phyloP scores from a whole-genome alignment of 2,113 vertebrate species.

The Bombycilla garrulus region DNA sequence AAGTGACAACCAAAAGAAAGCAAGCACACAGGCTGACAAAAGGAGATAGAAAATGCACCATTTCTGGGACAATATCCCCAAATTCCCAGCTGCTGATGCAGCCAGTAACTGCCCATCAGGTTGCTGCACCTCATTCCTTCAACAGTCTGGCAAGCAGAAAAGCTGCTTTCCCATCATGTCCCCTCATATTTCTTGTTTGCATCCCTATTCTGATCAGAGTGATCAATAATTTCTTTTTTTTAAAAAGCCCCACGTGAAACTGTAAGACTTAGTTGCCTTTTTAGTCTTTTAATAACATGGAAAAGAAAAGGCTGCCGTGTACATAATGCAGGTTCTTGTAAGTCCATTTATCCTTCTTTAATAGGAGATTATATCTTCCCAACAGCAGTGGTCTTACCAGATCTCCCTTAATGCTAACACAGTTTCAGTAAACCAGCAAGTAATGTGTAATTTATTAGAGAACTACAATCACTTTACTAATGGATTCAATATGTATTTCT shows the following conservation, averaged over 20 bases:
- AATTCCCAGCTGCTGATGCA: not conserved
- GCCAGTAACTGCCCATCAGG: not conserved
- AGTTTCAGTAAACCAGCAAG: slow-evolving; percentile 1
- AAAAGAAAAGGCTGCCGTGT: not conserved
- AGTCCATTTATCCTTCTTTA: not conserved
- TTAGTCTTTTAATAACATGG: not conserved
- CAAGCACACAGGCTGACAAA: not conserved
- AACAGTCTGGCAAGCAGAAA: not conserved
- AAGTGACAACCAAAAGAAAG: not conserved
- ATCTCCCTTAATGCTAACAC: slow-evolving; percentile 19
- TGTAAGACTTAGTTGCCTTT: not conserved
- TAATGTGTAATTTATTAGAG: slow-evolving; percentile 61
- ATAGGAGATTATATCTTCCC: slow-evolving; percentile 7
- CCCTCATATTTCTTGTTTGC: not conserved
- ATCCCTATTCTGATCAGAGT: not conserved
- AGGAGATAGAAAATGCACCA: not conserved
- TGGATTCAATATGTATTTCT: not conserved
- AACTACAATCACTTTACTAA: slow-evolving; percentile 8
- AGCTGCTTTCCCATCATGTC: not conserved
- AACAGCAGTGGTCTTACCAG: not conserved
- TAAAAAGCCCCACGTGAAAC: not conserved
- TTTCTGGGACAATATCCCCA: not conserved
- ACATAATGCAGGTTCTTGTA: not conserved
- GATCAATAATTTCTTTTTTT: not conserved
- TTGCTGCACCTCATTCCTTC: not conserved